Evolutionary conservation across 2,113 vertebrate species (phyloP).

Genomic region (Cnemophilus loriae): DNA sequence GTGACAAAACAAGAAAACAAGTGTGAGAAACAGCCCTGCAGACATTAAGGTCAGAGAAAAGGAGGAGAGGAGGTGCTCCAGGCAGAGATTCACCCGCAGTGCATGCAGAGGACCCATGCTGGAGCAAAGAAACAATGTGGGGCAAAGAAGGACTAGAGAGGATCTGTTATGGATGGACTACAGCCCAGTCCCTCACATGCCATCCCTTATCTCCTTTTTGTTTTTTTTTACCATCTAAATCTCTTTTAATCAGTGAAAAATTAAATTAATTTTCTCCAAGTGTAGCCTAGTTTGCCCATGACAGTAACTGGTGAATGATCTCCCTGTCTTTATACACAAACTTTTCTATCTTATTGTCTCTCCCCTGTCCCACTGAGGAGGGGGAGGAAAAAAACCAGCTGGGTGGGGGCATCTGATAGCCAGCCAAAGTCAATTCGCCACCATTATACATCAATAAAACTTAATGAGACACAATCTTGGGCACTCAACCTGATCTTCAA

Average conservation of each 20-base stretch:
- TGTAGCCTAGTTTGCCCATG: accelerated
- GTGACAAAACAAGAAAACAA: neutral
- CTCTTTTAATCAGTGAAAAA: neutral
- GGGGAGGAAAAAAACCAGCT: accelerated
- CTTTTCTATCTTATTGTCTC: neutral
- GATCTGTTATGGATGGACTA: neutral
- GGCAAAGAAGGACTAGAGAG: neutral
- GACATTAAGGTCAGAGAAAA: neutral
- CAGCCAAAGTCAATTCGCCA: neutral
- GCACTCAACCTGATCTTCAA: neutral
- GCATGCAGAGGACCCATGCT: accelerated
- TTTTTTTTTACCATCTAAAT: neutral
- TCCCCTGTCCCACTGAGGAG: accelerated
- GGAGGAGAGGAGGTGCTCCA: neutral
- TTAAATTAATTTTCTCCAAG: neutral
- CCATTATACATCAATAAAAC: neutral
- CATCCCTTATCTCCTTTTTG: accelerated
- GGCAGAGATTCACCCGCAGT: neutral
- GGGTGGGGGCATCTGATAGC: accelerated
- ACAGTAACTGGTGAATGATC: neutral
- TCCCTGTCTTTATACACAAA: neutral
- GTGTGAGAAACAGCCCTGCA: neutral
- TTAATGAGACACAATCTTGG: neutral
- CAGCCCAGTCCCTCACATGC: accelerated
- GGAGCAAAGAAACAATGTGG: neutral